Conservation (phyloP, 2,888 invertebrate genomes). For the Volucella bombylans region DNA sequence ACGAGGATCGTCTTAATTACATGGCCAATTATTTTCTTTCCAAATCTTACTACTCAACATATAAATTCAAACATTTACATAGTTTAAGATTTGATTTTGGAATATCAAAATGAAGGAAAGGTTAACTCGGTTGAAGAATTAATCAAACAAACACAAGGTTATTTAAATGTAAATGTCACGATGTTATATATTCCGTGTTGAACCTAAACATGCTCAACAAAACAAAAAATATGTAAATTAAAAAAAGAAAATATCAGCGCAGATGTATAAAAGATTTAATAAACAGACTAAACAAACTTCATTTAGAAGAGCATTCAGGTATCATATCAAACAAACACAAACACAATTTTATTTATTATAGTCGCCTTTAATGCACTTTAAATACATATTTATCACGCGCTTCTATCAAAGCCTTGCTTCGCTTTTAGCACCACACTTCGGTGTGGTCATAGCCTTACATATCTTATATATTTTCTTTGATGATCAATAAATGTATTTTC, state of each 20-base stretch:
- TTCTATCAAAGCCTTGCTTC: constrained; percentile 48
- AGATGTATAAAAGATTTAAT: too few relatives aligned
- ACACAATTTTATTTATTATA: constrained; percentile 37
- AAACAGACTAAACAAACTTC: background rate
- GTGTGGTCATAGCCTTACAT: constrained; percentile 39
- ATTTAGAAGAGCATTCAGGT: constrained; percentile 2
- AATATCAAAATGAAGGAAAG: too few relatives aligned
- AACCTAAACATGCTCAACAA: too few relatives aligned
- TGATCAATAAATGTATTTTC: constrained; percentile 11
- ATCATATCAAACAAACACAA: constrained; percentile 27
- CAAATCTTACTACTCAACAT: too few relatives aligned
- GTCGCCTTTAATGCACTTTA: constrained; percentile 45
- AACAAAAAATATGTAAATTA: background rate
- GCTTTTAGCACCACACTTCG: constrained; percentile 39
- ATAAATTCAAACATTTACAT: too few relatives aligned
- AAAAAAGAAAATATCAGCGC: background rate
- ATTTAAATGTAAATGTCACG: too few relatives aligned
- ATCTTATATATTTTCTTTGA: constrained; percentile 24
- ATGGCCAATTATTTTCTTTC: too few relatives aligned
- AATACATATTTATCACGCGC: constrained; percentile 39
- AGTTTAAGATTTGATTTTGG: too few relatives aligned
- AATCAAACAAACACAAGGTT: too few relatives aligned
- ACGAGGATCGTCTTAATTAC: too few relatives aligned
- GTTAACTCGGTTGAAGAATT: too few relatives aligned
- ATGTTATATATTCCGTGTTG: too few relatives aligned